Evolutionary conservation across 1,140 invertebrate species (phyloP), one percentile per base, ranked within the genome.

Genomic region (Sarcophaga peregrina): DNA sequence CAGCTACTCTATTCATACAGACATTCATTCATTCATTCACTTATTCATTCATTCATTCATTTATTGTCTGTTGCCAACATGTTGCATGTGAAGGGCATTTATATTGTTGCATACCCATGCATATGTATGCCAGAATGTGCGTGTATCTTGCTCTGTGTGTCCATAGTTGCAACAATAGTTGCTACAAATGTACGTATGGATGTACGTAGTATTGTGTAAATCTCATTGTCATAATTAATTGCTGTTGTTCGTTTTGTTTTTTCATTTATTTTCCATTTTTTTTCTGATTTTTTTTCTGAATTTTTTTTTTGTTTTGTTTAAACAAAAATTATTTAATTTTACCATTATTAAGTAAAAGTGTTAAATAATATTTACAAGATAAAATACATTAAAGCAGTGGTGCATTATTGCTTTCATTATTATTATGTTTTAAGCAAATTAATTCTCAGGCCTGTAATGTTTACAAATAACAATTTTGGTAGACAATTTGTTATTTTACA

Each of bases 191-290:
- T 25, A 68, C 20, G 20, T 37, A 4, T 37, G 1, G 25, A n/a
- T n/a, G n/a, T n/a, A n/a, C n/a, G n/a, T n/a, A n/a, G n/a, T n/a
- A n/a, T 68, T 68, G 62, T 68, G 62, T 25, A 68, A 68, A 68
- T 68, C 62, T 68, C 62, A 68, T 68, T 68, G 62, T 68, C 62
- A 68, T 68, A 68, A 68, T 68, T 68, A 68, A 68, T 68, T 68
- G 62, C n/a, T 58, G 54, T 58, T 58, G 54, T n/a, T 15, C 25
- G 13, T 7, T 58, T 58, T n/a, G 54, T 68, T 68, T 37, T 37
- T 37, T 37, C 25, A 37, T 37, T 37, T 37, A 37, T 37, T 37
- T 37, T 37, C 25, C 25, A 37, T 37, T 37, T 2, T 37, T 37
- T 37, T 37, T 68, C n/a, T n/a, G n/a, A n/a, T n/a, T n/a, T 37